Evolutionary conservation across 1,140 invertebrate species (phyloP), one percentile per base, ranked within the genome.

Genomic region (Geopemphigus sp.): DNA sequence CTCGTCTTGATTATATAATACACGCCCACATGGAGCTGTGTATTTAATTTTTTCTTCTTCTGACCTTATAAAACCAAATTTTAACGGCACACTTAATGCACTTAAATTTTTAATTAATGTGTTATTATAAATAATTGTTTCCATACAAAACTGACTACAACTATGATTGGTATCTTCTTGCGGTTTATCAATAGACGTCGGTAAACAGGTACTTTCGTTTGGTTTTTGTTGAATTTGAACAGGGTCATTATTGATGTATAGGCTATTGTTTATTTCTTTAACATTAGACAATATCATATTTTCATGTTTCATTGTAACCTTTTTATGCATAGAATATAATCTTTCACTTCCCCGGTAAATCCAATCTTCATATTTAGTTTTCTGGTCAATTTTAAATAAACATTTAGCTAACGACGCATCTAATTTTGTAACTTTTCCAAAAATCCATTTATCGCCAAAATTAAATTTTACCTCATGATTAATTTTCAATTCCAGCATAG

Each of bases 21-120:
- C 88, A 4, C 92, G 86, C 0, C 94, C 95, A 87, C 97, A 98
- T 0, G 96, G 96, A 10, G 92, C 90, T 81, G 91, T 89, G 86
- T 98, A 98, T 24, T 92, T 87, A 19, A 97, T 89, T 24, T 26
- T 70, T 56, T 32, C n/a, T 15, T 12, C 22, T 54, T n/a, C 3
- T 1, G 11, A 63, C 85, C 92, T 90, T 83, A 93, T 91, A 93
- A 94, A 98, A 0, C 94, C 95, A 82, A 90, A 93, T 0, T 94
- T 85, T n/a, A 97, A 85, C 0, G 95, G 95, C 85, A 96, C 93
- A 0, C 92, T 89, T 0, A 97, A 86, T 0, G 94, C 94, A 83
- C 94, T 95, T 82, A 92, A 91, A 12, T 91, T 91, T 82, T 89
- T 90, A 1, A 92, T 85, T 64, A 92, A 90, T 19, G 90, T 88